These are phyloP conservation scores for Eupithecia vulgata DNA, from an alignment of 2,888 invertebrate genomes.

Conservation along the genomic window DNA sequence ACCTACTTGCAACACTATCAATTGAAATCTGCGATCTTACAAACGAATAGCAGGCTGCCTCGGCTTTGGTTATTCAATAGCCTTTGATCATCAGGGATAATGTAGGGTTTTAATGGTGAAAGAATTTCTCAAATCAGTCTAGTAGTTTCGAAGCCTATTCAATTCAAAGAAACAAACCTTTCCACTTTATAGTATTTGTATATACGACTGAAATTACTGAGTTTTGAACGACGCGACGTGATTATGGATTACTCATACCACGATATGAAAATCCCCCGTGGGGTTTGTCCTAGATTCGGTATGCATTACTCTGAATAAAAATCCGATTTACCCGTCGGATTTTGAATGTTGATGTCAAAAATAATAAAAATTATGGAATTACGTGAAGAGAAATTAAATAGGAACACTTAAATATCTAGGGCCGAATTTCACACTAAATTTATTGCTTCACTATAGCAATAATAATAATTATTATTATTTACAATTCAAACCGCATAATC, in stretches of 20 bases:
- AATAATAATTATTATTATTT: no score
- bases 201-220: slow-evolving; percentile 2
- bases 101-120: no score
- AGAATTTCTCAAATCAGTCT: no score
- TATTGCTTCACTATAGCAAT: no score
- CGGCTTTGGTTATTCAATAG: no score
- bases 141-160: no score
- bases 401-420: not conserved
- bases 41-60: no score
- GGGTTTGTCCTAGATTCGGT: slow-evolving; percentile 42
- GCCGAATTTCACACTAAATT: no score
- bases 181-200: no score
- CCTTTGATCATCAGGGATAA: no score
- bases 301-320: not conserved
- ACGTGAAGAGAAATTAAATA: not conserved
- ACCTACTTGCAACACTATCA: not conserved
- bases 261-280: slow-evolving; percentile 41
- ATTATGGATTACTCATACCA: slow-evolving; percentile 20
- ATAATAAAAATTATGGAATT: not conserved
- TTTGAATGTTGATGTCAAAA: not conserved
- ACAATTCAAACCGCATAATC: no score
- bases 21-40: not conserved
- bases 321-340: not conserved
- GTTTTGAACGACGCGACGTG: slow-evolving; percentile 24
- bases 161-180: no score